Evolutionary conservation across 2,888 invertebrate genomes (phyloP).

Genomic region (Spodoptera exigua): DNA sequence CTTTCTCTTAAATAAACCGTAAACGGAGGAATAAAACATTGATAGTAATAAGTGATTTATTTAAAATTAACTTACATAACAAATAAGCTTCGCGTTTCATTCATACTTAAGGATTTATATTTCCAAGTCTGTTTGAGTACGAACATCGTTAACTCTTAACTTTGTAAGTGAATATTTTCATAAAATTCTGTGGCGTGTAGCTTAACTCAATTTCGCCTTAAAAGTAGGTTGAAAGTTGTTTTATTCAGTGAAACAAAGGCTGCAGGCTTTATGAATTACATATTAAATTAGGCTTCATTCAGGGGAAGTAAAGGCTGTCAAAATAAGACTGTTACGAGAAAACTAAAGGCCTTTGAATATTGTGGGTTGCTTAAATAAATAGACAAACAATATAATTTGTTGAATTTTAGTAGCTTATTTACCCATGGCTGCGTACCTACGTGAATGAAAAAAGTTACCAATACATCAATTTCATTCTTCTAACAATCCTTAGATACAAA

Average conservation of each 20-base stretch:
- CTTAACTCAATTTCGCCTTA: conserved; percentile 20
- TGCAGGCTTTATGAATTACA: conserved; percentile 19
- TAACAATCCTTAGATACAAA: no score
- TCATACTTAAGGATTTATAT: conserved; percentile 43
- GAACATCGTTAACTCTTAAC: conserved; percentile 24
- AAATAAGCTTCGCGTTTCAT: conserved; percentile 41
- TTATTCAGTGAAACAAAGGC: conserved; percentile 3
- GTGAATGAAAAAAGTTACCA: no score
- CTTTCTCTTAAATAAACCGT: conserved; percentile 33
- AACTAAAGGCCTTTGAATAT: conserved; percentile 5
- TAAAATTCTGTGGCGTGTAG: conserved; percentile 8
- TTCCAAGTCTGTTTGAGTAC: conserved; percentile 32
- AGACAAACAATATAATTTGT: no score
- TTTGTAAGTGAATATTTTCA: conserved; percentile 25
- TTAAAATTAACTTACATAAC: conserved; percentile 43
- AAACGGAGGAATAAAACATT: conserved; percentile 44
- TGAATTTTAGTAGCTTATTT: no score
- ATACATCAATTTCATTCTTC: no score
- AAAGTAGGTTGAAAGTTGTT: conserved; percentile 6
- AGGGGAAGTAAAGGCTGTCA: conserved; percentile 13
- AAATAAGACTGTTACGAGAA: conserved; percentile 6
- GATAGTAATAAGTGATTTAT: conserved; percentile 51
- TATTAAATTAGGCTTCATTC: conserved; percentile 8
- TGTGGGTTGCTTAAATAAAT: not conserved
- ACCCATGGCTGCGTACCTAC: no score